These are phyloP conservation scores for Prietella phreatophila DNA, from an alignment of 2,113 vertebrate genomes.

Conservation along the genomic window DNA sequence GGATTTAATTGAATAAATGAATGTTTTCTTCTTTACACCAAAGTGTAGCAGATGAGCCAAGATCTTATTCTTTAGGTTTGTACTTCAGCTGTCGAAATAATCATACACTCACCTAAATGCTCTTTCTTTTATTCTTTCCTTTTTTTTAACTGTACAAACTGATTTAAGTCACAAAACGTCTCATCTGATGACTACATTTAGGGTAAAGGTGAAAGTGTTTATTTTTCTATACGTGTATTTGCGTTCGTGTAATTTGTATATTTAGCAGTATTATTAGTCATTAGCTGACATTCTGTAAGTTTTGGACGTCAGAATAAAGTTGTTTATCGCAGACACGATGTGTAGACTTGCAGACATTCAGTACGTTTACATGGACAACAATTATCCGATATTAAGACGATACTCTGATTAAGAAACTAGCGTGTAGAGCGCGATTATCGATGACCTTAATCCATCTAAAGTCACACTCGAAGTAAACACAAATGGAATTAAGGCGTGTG, in stretches of 20 bases:
- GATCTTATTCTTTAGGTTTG: not conserved
- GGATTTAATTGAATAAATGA: not conserved
- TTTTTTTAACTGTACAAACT: too few species aligned
- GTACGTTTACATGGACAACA: too few species aligned
- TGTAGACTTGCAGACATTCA: not conserved
- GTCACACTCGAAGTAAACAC: too few species aligned
- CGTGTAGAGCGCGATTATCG: too few species aligned
- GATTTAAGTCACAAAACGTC: not conserved
- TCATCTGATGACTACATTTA: not conserved
- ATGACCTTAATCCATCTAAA: too few species aligned
- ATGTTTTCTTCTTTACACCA: not conserved
- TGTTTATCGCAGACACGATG: not conserved
- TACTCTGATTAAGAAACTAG: too few species aligned
- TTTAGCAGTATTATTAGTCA: not conserved
- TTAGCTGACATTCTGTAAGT: not conserved
- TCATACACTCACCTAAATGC: too few species aligned
- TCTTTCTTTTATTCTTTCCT: too few species aligned
- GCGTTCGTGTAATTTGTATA: not conserved
- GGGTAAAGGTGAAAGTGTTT: not conserved
- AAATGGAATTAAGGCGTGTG: too few species aligned
- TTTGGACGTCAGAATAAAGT: not conserved
- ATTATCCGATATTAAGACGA: too few species aligned
- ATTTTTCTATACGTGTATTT: not conserved
- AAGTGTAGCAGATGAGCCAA: not conserved
- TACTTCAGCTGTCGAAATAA: not conserved